A percentile compares a stretch with the other conserved stretches of the same genome.
Evolutionary conservation across 1,140 invertebrate species (phyloP).

Genomic region (Reticulitermes speratus): DNA sequence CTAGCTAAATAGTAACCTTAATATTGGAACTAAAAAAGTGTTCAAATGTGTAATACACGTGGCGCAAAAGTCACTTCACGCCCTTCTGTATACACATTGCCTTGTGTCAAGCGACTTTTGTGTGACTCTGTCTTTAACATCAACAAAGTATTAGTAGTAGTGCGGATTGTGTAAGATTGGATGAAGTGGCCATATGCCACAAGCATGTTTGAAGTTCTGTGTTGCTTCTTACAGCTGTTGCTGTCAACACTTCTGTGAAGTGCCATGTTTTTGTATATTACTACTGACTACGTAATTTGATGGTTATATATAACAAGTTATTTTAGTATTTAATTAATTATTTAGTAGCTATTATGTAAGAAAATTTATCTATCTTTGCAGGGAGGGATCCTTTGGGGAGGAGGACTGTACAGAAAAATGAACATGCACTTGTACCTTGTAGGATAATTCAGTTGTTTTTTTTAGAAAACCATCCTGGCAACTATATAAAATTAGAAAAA

Average conservation of each 20-base stretch:
- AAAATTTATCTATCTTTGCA: neutral
- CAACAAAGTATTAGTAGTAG: neutral
- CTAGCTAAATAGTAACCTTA: neutral
- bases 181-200: neutral
- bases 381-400: neutral
- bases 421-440: neutral
- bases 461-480: neutral
- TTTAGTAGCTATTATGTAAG: neutral
- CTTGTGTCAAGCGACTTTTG: too few species aligned
- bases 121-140: too few species aligned
- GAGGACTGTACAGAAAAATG: neutral
- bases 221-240: neutral
- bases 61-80: too few species aligned
- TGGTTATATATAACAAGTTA: neutral
- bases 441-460: neutral
- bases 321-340: conserved; percentile 4
- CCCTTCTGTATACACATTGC: too few species aligned
- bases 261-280: neutral
- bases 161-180: neutral
- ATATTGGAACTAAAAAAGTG: neutral
- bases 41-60: neutral
- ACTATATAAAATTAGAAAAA: neutral
- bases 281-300: neutral
- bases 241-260: conserved; percentile 1
- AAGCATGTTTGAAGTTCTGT: neutral